Base-by-base conservation (phyloP, 2,888 invertebrate genomes). In the Lycia hirtaria region DNA sequence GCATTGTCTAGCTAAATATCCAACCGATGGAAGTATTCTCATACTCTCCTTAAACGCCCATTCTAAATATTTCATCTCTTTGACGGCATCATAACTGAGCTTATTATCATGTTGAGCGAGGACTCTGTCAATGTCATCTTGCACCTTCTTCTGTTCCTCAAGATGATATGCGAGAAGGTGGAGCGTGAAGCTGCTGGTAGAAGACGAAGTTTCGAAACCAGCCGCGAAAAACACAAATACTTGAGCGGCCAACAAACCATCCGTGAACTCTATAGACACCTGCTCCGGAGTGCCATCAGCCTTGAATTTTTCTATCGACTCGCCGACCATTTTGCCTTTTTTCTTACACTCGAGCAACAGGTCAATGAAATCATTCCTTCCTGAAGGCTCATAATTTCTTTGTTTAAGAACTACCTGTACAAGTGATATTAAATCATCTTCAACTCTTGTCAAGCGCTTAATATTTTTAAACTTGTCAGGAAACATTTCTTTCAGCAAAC, bases 121-220 rank as follows among this genome's bases (percentile, higher is more conserved):
- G 1, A 83, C 78, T 32, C 62, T 41, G 45, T 85, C 87, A 4
- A 90, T 79, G 60, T 92, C 83, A 0, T 73, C 66, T 48, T 84
- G 83, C 22, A 85, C 67, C 43, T 75, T 80, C n/a, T 60, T 60
- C 56, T 91, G 91, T 24, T 81, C 68, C 7, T 87, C 81, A 0
- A 83, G 85, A 56, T 90, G 67, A 28, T 71, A 78, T 0, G 91
- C 88, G 0, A 92, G 73, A 50, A 82, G 71, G 55, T 88, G 85
- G 19, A 87, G 65, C 4, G 79, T 72, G 38, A 71, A 85, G 59
- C 85, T 85, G 1, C 87, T 81, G 3, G 85, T 78, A 0, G 84
- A 84, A 0, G 91, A 86, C 0, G 88, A 86, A 0, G 91, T 88
- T 63, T 90, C 89, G 32, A 86, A 90, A 9, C 92, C 90, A 14